These are phyloP conservation scores for Poecilia wingei DNA, from an alignment of 2,797 vertebrate genomes.

Conservation along the genomic window DNA sequence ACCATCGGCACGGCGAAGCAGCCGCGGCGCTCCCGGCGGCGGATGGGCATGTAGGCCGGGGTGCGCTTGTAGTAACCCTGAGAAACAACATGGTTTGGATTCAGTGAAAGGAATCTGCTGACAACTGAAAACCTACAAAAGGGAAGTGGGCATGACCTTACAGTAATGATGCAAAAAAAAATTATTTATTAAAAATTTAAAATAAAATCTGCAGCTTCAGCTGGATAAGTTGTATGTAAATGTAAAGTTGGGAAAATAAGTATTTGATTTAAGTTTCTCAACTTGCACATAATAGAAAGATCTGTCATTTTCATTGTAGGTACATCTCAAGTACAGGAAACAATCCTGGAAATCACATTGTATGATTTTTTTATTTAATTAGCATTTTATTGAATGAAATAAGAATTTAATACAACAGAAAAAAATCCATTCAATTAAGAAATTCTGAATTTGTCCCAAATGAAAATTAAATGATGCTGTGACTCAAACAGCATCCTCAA, in stretches of 20 bases:
- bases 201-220: background rate
- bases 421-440: too few species aligned
- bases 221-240: background rate
- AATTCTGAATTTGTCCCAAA: too few species aligned
- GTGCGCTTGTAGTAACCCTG: constrained; percentile 92
- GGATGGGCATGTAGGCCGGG: constrained; percentile 89
- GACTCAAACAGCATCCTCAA: too few species aligned
- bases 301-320: background rate
- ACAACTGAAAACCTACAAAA: too few species aligned
- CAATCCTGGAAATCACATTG: background rate
- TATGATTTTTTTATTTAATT: background rate
- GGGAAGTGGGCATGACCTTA: background rate
- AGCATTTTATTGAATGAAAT: background rate
- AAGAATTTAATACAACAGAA: too few species aligned
- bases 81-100: background rate
- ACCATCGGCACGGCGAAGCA: constrained; percentile 93
- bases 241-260: background rate
- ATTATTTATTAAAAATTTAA: background rate
- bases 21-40: constrained; percentile 83
- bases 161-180: background rate
- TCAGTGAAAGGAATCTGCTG: background rate
- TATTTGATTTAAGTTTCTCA: background rate
- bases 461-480: too few species aligned
- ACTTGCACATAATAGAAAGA: background rate
- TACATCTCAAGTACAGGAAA: too few species aligned